Percentiles rank a stretch among this genome's conserved stretches.
These are phyloP conservation scores for Leucoraja ocellata DNA, from an alignment of 2,797 vertebrate genomes.

Conservation along the genomic window DNA sequence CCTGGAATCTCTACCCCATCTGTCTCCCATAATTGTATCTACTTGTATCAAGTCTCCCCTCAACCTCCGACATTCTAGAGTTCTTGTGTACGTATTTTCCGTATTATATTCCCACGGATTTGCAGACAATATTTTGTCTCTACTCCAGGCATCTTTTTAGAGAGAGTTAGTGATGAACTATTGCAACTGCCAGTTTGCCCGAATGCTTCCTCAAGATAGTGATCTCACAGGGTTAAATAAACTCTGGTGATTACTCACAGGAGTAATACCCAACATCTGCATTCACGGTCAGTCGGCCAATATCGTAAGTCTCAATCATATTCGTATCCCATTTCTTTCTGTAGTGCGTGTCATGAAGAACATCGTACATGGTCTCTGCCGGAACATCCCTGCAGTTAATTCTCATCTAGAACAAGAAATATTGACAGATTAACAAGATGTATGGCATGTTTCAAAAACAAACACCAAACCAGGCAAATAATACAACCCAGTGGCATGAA, in stretches of 20 bases:
- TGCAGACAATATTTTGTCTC: not conserved
- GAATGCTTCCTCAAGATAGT: not conserved
- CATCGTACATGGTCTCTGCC: constrained; percentile 67
- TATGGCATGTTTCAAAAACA: not conserved
- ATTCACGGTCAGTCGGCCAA: constrained; percentile 71
- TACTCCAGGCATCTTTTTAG: not conserved
- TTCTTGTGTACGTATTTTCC: not conserved
- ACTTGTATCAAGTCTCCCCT: too few relatives aligned
- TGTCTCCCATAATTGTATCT: too few relatives aligned
- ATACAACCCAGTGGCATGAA: too few relatives aligned
- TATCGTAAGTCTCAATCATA: constrained; percentile 78
- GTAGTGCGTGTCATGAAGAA: constrained; percentile 71
- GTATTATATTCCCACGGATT: not conserved
- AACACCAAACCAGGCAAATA: not conserved
- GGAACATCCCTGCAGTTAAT: constrained; percentile 71
- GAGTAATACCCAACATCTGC: constrained; percentile 77
- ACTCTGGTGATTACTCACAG: constrained; percentile 53
- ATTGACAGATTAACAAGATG: not conserved
- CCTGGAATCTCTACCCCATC: too few relatives aligned
- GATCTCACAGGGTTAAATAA: not conserved
- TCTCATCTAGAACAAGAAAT: constrained; percentile 61
- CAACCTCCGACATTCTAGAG: too few relatives aligned
- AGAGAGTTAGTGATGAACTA: not conserved
- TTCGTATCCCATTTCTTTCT: constrained; percentile 73
- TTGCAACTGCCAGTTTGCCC: not conserved